Evolutionary conservation across 2,113 vertebrate species (phyloP).

Genomic region (Neotoma lepida): DNA sequence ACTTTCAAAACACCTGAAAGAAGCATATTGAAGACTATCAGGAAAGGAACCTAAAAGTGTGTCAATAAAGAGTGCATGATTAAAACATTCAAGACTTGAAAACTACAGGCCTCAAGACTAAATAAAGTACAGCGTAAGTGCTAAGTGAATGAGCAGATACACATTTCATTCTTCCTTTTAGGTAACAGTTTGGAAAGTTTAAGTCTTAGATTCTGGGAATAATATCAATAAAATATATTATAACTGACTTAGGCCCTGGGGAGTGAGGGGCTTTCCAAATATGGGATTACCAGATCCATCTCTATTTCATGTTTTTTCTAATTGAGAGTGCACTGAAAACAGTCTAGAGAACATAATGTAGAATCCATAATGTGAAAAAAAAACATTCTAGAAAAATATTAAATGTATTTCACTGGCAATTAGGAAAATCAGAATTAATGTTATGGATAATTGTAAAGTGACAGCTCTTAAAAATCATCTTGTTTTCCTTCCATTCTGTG

Average conservation of each 20-base stretch:
- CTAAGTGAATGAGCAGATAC: constrained; percentile 21
- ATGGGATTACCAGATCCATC: background rate
- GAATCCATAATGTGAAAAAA: background rate
- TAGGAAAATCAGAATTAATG: background rate
- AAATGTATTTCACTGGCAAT: background rate
- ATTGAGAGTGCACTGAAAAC: background rate
- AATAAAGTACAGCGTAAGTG: background rate
- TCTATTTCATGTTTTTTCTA: background rate
- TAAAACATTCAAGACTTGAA: constrained; percentile 30
- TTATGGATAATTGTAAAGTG: constrained; percentile 15
- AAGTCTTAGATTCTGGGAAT: background rate
- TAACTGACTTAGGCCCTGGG: background rate
- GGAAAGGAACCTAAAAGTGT: background rate
- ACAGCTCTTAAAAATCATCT: background rate
- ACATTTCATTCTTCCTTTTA: constrained; percentile 20
- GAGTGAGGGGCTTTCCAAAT: background rate
- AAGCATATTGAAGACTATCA: background rate
- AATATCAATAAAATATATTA: constrained; percentile 23
- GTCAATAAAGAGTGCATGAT: background rate
- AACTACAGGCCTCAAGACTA: background rate
- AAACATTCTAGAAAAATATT: background rate
- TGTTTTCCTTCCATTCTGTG: constrained; percentile 12
- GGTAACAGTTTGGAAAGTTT: background rate
- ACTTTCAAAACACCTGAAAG: background rate
- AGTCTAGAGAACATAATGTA: constrained; percentile 27